These are phyloP conservation scores for Lagocephalus sceleratus DNA, from an alignment of 2,797 vertebrate species.

Conservation along the genomic window DNA sequence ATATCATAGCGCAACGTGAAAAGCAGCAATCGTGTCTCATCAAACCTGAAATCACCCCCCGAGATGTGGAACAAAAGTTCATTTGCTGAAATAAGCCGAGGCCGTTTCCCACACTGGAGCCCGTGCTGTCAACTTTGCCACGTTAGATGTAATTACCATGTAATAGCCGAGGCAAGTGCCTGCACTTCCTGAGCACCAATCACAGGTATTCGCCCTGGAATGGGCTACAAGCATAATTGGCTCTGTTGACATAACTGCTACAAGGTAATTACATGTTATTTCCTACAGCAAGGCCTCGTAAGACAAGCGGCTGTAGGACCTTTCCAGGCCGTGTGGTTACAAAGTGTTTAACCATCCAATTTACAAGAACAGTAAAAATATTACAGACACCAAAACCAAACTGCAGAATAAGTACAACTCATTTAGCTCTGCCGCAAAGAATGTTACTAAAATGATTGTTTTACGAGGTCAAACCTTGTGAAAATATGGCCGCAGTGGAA, in stretches of 20 bases:
- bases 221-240: conserved; percentile 59
- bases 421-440: no score
- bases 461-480: no score
- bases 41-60: conserved; percentile 10
- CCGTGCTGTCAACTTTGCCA: conserved; percentile 45
- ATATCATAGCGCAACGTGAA: not conserved
- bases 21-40: not conserved
- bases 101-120: conserved; percentile 38
- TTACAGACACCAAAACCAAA: not conserved
- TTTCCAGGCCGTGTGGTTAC: not conserved
- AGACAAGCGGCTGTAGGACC: conserved; percentile 28
- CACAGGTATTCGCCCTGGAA: conserved; percentile 57
- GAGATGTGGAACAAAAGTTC: not conserved
- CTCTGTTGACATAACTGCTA: conserved; percentile 65
- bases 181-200: conserved; percentile 57
- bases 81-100: conserved; percentile 30
- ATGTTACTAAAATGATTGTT: no score
- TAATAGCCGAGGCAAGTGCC: conserved; percentile 61
- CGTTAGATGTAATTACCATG: conserved; percentile 65
- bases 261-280: conserved; percentile 63
- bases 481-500: no score
- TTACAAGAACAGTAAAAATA: not conserved
- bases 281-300: conserved; percentile 38
- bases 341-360: not conserved
- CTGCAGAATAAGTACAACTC: not conserved